Conservation (phyloP, 1,140 invertebrate genomes). For the Drosophila setifemur region DNA sequence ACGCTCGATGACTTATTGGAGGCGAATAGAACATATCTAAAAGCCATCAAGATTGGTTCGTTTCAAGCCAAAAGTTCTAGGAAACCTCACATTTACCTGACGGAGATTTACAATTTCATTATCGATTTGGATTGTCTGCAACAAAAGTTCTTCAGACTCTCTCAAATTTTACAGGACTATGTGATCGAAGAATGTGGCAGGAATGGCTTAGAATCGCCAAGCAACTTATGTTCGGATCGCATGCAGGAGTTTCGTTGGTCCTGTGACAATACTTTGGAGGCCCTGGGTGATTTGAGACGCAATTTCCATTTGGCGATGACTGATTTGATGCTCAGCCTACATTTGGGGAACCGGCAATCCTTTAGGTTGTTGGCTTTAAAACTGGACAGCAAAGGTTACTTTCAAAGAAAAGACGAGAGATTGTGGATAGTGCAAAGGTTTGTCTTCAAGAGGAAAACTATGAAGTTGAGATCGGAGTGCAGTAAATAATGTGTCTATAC, state of each 20-base stretch:
- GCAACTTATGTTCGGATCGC: not conserved
- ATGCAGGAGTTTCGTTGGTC: slow-evolving; percentile 8
- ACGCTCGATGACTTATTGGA: slow-evolving; percentile 37
- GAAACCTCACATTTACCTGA: not conserved
- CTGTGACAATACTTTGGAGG: slow-evolving; percentile 28
- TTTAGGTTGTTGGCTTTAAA: slow-evolving; percentile 3
- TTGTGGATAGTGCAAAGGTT: slow-evolving; percentile 7
- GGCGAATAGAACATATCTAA: slow-evolving; percentile 28
- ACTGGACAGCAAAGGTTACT: slow-evolving; percentile 8
- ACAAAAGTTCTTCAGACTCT: slow-evolving; percentile 2
- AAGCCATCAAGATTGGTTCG: slow-evolving; percentile 2
- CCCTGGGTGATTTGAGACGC: slow-evolving; percentile 4
- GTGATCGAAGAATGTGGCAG: not conserved
- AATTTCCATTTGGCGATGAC: slow-evolving; percentile 13
- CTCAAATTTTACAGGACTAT: slow-evolving; percentile 1
- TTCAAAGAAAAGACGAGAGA: not conserved
- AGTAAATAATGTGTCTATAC: not conserved
- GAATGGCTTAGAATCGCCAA: not conserved
- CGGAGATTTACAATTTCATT: slow-evolving; percentile 13
- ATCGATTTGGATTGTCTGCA: slow-evolving; percentile 22
- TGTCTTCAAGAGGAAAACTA: not conserved
- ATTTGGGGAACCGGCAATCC: not conserved
- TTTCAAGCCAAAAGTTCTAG: not conserved
- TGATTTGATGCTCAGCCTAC: slow-evolving; percentile 7
- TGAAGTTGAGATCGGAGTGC: not conserved